Percentiles rank a stretch among this genome's conserved stretches.
These are phyloP conservation scores for Xenus cinereus DNA, from an alignment of 2,113 vertebrate species.

Conservation along the genomic window DNA sequence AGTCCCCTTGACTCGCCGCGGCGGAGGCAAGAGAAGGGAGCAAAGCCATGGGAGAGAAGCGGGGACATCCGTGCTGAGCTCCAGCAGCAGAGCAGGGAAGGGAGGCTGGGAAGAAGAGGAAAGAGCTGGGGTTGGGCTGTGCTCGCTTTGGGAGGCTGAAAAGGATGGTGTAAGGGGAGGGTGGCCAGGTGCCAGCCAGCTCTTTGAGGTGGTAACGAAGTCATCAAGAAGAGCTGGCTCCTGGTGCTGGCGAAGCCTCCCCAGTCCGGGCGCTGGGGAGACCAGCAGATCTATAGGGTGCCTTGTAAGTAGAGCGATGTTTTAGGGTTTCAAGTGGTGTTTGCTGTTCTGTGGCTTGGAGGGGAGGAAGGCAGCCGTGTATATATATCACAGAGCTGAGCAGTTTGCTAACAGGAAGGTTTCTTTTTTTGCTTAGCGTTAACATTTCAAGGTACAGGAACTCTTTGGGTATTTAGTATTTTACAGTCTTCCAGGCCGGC, in stretches of 20 bases:
- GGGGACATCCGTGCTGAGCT: not conserved
- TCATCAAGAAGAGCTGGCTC: constrained; percentile 3
- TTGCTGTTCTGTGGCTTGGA: constrained; percentile 22
- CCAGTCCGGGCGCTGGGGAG: rapidly evolving
- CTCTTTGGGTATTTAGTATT: constrained; percentile 44
- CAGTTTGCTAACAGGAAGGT: not conserved
- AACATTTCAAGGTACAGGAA: constrained; percentile 61
- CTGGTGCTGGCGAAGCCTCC: not conserved
- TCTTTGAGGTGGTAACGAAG: constrained; percentile 60
- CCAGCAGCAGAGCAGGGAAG: rapidly evolving
- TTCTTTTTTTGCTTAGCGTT: not conserved
- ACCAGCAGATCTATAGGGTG: not conserved
- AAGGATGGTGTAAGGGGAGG: constrained; percentile 25
- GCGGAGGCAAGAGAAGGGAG: not conserved
- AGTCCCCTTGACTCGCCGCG: rapidly evolving
- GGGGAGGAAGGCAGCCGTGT: not conserved
- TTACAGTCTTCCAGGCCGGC: not conserved
- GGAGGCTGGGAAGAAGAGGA: not conserved
- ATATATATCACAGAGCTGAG: not conserved
- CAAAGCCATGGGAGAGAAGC: not conserved
- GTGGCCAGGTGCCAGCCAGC: not conserved
- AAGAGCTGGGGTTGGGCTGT: not conserved
- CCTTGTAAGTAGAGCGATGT: not conserved
- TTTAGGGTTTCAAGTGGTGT: not conserved
- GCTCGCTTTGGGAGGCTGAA: constrained; percentile 26